Evolutionary conservation across 2,888 invertebrate species (phyloP), one percentile per base, ranked within the genome.

Genomic region (Aricia artaxerxes): DNA sequence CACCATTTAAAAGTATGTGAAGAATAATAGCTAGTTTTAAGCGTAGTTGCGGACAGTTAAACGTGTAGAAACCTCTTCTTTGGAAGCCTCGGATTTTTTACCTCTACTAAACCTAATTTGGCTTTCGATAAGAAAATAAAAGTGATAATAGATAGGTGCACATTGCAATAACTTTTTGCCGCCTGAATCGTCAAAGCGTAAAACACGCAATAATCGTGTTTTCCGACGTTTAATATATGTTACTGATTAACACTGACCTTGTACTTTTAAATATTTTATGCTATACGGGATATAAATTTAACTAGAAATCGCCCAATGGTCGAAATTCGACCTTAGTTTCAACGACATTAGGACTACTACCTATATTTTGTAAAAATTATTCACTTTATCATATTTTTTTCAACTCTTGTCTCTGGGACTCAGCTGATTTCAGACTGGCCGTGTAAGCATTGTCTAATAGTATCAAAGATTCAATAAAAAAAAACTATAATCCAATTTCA

Each of bases 201-300:
- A 53, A 76, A 13, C 31, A 76, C 76, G 76, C 76, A 31, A 76
- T 76, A 13, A 13, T 76, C 31, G 31, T 76, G 16, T 57, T 76
- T 76, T 76, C 76, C 76, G 76, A 53, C 35, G 76, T 76, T 76
- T 53, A 31, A 57, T 49, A 31, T 76, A 75, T 75, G 75, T 75
- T 31, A 44, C 75, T 69, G 69, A 5, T 69, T 69, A 35, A 35
- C 69, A 69, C 69, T 49, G 44, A 44, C 73, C 73, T 73, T 73
- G 73, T 73, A 38, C 24, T 38, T 44, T 24, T 24, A 49, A 24
- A n/a, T 9, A 44, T 75, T 73, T n/a, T 75, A 75, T 40, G n/a
- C 31, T 11, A 31, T 64, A 9, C 24, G 64, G 31, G 31, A 1
- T 31, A 31, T 64, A 7, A 2, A 61, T 31, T 64, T 24, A 7